Conservation (phyloP, 1,140 invertebrate genomes). For the Drosophila truncata region DNA sequence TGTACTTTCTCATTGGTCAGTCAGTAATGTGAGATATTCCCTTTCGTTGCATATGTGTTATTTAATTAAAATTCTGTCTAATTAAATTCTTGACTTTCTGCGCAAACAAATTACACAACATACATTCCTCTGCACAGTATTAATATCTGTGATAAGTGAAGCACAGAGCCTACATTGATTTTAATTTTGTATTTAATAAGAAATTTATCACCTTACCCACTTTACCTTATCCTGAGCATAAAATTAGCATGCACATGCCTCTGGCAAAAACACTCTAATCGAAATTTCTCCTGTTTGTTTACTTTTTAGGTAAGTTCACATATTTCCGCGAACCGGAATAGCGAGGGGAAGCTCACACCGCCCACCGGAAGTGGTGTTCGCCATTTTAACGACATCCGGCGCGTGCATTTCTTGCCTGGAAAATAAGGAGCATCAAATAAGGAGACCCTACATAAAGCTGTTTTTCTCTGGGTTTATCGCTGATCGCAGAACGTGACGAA, state of each 20-base stretch:
- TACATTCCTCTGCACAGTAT: no score
- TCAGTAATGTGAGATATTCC: background rate
- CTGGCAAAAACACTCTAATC: conserved; percentile 47
- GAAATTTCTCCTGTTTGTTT: conserved; percentile 54
- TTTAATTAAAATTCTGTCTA: background rate
- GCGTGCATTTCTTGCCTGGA: conserved; percentile 72
- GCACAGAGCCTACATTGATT: no score
- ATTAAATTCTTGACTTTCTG: background rate
- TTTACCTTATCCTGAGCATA: conserved; percentile 7
- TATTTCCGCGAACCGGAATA: conserved; percentile 40
- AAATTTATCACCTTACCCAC: background rate
- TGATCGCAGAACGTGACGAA: conserved; percentile 71
- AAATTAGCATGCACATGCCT: conserved; percentile 13
- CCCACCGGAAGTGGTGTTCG: conserved; percentile 46
- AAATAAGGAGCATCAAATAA: conserved; percentile 17
- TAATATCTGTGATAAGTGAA: no score
- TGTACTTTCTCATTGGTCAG: conserved; percentile 4
- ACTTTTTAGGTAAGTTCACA: conserved; percentile 77
- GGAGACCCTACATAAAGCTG: conserved; percentile 13
- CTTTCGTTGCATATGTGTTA: background rate
- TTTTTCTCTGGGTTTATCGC: conserved; percentile 63
- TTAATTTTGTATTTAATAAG: background rate
- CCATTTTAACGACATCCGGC: conserved; percentile 72
- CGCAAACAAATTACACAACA: background rate
- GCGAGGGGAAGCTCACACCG: conserved; percentile 3